Conservation (phyloP, 2,888 invertebrate genomes). For the Sinohyriopsis cumingii region DNA sequence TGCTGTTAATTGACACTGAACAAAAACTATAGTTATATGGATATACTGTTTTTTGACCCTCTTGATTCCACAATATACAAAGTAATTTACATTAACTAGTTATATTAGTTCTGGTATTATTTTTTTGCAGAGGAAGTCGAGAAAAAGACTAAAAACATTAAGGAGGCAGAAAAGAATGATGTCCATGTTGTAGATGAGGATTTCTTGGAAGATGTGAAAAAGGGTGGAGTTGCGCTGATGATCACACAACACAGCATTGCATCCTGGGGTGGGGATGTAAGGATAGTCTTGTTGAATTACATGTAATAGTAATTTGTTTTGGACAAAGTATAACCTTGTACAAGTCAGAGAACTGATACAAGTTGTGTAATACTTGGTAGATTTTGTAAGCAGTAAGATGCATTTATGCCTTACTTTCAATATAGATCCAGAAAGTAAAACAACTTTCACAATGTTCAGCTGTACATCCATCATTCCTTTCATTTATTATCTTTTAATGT, state of each 20-base stretch:
- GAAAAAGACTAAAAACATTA: slow-evolving; percentile 79
- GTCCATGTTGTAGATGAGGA: slow-evolving; percentile 87
- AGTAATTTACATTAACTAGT: too few relatives aligned
- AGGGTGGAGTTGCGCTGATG: slow-evolving; percentile 76
- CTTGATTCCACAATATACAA: not conserved
- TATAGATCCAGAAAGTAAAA: too few relatives aligned
- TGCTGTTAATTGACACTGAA: too few relatives aligned
- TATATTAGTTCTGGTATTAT: too few relatives aligned
- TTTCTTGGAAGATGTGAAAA: slow-evolving; percentile 76
- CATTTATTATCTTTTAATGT: not conserved
- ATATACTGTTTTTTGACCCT: too few relatives aligned
- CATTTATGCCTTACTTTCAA: too few relatives aligned
- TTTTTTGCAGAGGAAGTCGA: slow-evolving; percentile 78
- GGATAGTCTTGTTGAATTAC: slow-evolving; percentile 17
- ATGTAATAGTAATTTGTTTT: slow-evolving; percentile 2
- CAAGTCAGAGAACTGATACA: too few relatives aligned
- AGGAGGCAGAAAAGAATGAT: slow-evolving; percentile 79
- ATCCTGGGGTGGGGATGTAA: slow-evolving; percentile 87
- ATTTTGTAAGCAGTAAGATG: too few relatives aligned
- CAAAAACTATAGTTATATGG: too few relatives aligned
- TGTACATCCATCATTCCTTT: not conserved
- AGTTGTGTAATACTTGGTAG: too few relatives aligned
- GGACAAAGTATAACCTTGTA: slow-evolving; percentile 1
- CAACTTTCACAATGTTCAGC: not conserved
- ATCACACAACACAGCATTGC: slow-evolving; percentile 84